These are phyloP conservation scores for Trachythela sp. DNA, from an alignment of 64 coral and sea anemone species.

Conservation along the genomic window DNA sequence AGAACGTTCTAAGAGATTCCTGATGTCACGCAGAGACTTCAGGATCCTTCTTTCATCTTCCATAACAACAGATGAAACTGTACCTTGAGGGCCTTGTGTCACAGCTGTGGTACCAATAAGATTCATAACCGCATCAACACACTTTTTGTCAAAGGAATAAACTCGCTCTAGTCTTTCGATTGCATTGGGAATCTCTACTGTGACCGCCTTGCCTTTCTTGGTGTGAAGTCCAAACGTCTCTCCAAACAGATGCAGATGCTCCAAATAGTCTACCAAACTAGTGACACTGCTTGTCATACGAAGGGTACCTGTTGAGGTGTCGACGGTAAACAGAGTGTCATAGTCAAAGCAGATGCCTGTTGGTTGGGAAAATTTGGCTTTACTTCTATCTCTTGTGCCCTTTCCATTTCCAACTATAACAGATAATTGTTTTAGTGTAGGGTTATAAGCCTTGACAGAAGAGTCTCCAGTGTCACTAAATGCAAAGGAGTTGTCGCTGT, in stretches of 20 bases:
- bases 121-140: conserved; percentile 50
- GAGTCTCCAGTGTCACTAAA: conserved; percentile 22
- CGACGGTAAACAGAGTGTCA: not conserved
- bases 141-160: conserved; percentile 44
- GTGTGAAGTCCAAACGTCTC: conserved; percentile 27
- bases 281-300: conserved; percentile 24
- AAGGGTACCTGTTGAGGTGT: not conserved
- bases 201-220: conserved; percentile 43
- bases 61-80: conserved; percentile 50
- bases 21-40: conserved; percentile 43
- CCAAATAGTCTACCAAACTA: conserved; percentile 29
- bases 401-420: not conserved
- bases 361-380: conserved; percentile 17
- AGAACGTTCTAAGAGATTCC: conserved; percentile 34
- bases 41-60: conserved; percentile 51
- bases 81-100: conserved; percentile 55
- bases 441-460: not conserved
- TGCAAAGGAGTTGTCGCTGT: conserved; percentile 1
- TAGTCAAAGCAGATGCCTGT: conserved; percentile 12
- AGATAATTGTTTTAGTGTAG: not conserved
- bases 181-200: conserved; percentile 31
- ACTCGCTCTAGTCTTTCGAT: conserved; percentile 48
- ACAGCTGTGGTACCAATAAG: conserved; percentile 53
- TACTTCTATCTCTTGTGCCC: conserved; percentile 19
- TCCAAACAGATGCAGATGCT: conserved; percentile 1